Base-by-base conservation (phyloP, 53 echinoderm and acorn worm genomes). In the Stichopus horrens region DNA sequence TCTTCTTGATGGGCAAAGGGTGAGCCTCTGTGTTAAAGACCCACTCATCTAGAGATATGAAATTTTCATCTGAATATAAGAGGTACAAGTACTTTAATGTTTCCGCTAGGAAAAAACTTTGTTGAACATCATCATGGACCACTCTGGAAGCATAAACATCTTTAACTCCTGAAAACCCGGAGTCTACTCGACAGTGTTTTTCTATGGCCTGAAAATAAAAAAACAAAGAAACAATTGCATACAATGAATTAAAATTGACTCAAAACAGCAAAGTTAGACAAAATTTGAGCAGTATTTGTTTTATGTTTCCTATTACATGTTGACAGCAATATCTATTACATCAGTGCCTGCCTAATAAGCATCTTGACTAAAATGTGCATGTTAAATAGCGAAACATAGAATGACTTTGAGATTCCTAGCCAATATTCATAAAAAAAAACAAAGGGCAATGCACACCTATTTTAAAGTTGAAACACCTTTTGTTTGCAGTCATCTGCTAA, bases 21-120 rank as follows among this genome's bases (percentile, higher is more conserved):
- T 99, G 99, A 9, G 99, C 99, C 66, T 99, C 99, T 3, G 99
- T 99, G 90, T 99, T 99, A 58, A 99, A 86, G 4, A 99, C 94
- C 99, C 99, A 99, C 23, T 99, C 91, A 78, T 96, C 93, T 85
- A 99, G 77, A 8, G 99, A 92, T 86, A 99, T 87, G 22, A 99
- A 91, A 54, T 95, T 93, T 78, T 99, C 96, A 19, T 93, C 92
- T 23, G 96, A 96, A 89, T 96, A 99, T 68, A 99, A 65, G 23
- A 99, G 91, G 84, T 99, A 99, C 57, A 99, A 92, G 88, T 99
- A 99, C 87, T 99, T 99, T 86, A 99, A 88, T 7, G 99, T 99
- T 86, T 99, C 99, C 10, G 99, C 99, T 54, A 99, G 82, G 76
- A 99, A 96, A 91, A 99, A 99, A 86, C 99, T 99, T 58, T 99